phyloP scores from a whole-genome alignment of 1,140 invertebrate genomes.

The Polypedilum pembai region DNA sequence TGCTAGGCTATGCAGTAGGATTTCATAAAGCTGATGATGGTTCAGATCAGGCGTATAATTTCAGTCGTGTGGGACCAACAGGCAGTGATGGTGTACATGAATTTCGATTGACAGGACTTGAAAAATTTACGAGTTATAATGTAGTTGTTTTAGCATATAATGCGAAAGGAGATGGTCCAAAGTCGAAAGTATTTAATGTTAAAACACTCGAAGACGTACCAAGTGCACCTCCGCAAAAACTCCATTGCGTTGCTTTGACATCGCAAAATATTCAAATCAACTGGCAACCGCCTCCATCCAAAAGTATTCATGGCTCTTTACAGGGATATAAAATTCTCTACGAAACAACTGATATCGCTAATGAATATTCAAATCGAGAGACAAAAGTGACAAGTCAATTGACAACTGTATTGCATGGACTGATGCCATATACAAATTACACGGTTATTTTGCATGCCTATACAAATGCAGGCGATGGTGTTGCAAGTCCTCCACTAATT shows the following conservation, averaged over 20 bases:
- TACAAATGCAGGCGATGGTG: slow-evolving; percentile 69
- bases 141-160: slow-evolving; percentile 74
- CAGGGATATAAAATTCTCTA: slow-evolving; percentile 75
- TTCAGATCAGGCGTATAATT: slow-evolving; percentile 34
- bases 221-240: slow-evolving; percentile 56
- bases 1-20: slow-evolving; percentile 66
- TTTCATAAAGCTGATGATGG: slow-evolving; percentile 55
- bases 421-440: slow-evolving; percentile 65
- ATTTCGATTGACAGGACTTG: slow-evolving; percentile 54
- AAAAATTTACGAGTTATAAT: slow-evolving; percentile 72
- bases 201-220: slow-evolving; percentile 74
- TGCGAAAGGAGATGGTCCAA: slow-evolving; percentile 66
- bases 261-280: slow-evolving; percentile 66
- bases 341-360: slow-evolving; percentile 54
- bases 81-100: slow-evolving; percentile 48
- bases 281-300: slow-evolving; percentile 64
- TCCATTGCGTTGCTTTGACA: slow-evolving; percentile 56
- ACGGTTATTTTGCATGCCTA: slow-evolving; percentile 72
- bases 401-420: slow-evolving; percentile 51
- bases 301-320: slow-evolving; percentile 63
- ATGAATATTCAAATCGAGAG: slow-evolving; percentile 50
- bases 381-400: slow-evolving; percentile 52
- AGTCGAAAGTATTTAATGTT: slow-evolving; percentile 56
- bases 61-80: slow-evolving; percentile 46
- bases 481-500: slow-evolving; percentile 56